Base-by-base conservation (phyloP, 1,140 invertebrate species). In the Adoxophyes honmai region DNA sequence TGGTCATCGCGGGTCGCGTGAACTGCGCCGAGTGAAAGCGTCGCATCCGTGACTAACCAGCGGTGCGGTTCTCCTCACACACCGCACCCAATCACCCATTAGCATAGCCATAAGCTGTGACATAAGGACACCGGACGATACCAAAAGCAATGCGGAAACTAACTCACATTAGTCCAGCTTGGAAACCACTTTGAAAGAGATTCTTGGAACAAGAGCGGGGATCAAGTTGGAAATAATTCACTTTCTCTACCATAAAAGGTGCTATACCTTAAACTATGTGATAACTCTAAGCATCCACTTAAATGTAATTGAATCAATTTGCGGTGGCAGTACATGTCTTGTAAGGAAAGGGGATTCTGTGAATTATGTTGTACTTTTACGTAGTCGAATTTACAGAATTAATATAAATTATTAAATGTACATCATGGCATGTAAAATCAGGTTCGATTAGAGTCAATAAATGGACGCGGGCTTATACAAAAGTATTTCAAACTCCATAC, bases 101-200 rank as follows among this genome's bases (percentile, higher is more conserved):
- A n/a, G n/a, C n/a, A n/a, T n/a, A 28, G 21, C 21, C 21, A 28
- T 6, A 28, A 28, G 21, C 21, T 7, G 42, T 48, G 42, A 48
- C 42, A 48, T 48, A 48, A 48, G 42, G 42, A 48, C 42, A 28
- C 18, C 42, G 42, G 42, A 52, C 39, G 28, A 55, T 44, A 34
- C 51, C 15, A 55, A 64, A 57, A 52, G 37, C 52, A 34, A 42
- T 48, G 54, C 51, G 54, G 62, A 60, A 64, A 52, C 51, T 18
- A 11, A 42, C 37, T 48, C 15, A 48, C 38, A 60, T 59, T 63
- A 59, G 42, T 58, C 52, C 42, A 51, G 52, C 55, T 59, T 59
- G 58, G 55, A 60, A 65, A 60, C 38, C 33, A 44, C 16, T 33
- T 28, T 44, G 18, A 15, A 7, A 11, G 42, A 11, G 9, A 13